Evolutionary conservation across 2,888 invertebrate genomes (phyloP).

Genomic region (Athrips mouffetella): DNA sequence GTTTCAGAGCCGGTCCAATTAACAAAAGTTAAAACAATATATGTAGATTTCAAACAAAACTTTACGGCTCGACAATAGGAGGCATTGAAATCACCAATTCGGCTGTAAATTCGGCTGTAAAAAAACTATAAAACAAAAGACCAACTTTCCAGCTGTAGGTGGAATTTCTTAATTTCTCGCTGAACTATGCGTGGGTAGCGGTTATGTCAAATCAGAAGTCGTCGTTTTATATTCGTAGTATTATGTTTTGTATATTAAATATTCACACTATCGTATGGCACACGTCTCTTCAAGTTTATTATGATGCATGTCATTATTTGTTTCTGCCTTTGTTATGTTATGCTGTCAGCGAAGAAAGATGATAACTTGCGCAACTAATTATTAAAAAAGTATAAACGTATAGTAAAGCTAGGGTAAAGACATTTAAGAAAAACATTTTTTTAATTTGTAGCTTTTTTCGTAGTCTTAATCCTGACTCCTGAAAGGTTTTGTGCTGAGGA

Average conservation of each 20-base stretch:
- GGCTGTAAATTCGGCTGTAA: no score
- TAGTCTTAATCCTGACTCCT: no score
- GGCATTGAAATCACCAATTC: neutral
- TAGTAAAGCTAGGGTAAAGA: no score
- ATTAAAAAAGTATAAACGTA: no score
- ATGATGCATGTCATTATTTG: conserved; percentile 4
- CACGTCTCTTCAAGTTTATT: conserved; percentile 22
- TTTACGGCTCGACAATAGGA: neutral
- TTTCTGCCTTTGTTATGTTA: conserved; percentile 6
- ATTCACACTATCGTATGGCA: conserved; percentile 36
- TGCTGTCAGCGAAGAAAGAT: no score
- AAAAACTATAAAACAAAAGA: conserved; percentile 22
- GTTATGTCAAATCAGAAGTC: conserved; percentile 40
- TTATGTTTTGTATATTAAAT: no score
- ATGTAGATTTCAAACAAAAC: neutral
- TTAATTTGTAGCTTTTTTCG: no score
- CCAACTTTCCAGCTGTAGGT: conserved; percentile 9
- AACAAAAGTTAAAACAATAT: neutral
- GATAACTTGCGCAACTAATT: no score
- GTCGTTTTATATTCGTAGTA: conserved; percentile 47
- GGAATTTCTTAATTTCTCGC: conserved; percentile 44
- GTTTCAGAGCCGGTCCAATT: no score
- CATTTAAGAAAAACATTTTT: no score
- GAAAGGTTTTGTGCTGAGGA: no score
- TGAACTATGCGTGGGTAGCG: conserved; percentile 42